phyloP scores from a whole-genome alignment of 2,888 invertebrate species.

The Nomada fabriciana region DNA sequence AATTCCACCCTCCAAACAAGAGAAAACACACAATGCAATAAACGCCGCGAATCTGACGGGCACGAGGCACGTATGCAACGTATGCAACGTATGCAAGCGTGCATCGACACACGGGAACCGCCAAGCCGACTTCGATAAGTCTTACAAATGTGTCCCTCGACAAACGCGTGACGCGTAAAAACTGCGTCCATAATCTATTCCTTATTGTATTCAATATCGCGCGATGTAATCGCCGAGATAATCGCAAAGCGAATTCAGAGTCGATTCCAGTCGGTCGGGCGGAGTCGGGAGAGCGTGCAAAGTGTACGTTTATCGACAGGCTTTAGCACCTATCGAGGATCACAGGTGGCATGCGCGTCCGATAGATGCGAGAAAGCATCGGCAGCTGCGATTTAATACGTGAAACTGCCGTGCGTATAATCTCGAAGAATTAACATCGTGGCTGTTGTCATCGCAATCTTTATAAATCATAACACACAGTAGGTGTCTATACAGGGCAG shows the following conservation, averaged over 20 bases:
- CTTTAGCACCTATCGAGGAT: slow-evolving; percentile 3
- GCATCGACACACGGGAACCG: neutral
- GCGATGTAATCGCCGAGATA: slow-evolving; percentile 9
- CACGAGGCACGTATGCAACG: neutral
- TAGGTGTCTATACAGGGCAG: too few species aligned
- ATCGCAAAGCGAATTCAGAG: slow-evolving; percentile 5
- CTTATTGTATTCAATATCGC: slow-evolving; percentile 11
- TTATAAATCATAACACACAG: too few species aligned
- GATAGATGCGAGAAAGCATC: too few species aligned
- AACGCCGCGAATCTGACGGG: neutral
- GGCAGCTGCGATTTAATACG: too few species aligned
- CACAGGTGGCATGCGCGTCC: slow-evolving; percentile 9
- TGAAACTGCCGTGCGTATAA: too few species aligned
- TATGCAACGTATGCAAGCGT: neutral
- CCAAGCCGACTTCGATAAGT: slow-evolving; percentile 1
- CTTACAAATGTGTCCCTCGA: slow-evolving; percentile 10
- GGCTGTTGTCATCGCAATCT: too few species aligned
- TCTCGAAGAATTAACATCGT: too few species aligned
- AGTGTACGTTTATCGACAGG: slow-evolving; percentile 11
- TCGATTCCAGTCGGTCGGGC: neutral
- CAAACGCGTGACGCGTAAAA: neutral
- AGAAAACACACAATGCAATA: neutral
- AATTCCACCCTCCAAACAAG: neutral
- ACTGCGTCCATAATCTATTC: slow-evolving; percentile 18
- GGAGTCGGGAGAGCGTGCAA: neutral